Conservation (phyloP, 2,888 invertebrate genomes). For the Volucella zonaria region DNA sequence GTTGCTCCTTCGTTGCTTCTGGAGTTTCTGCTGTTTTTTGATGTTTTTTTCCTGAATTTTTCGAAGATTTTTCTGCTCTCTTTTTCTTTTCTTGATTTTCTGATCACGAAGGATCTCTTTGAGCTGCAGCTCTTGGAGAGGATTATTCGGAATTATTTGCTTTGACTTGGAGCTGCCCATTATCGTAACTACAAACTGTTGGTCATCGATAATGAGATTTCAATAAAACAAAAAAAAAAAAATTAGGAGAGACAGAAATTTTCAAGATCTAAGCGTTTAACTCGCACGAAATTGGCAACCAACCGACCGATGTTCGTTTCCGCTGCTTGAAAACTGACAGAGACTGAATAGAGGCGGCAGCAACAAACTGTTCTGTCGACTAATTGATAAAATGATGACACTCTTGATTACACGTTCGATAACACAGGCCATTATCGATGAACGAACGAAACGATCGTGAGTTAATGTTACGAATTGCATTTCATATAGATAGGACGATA, state of each 20-base stretch:
- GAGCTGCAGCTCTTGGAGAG: conserved; percentile 78
- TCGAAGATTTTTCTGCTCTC: conserved; percentile 77
- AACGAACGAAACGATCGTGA: conserved; percentile 30
- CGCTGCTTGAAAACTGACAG: conserved; percentile 33
- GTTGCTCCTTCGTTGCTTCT: conserved; percentile 45
- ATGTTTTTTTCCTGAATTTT: conserved; percentile 78
- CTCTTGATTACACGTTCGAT: conserved; percentile 67
- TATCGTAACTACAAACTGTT: background rate
- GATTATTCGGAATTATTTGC: conserved; percentile 77
- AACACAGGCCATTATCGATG: conserved; percentile 64
- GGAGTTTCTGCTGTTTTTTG: conserved; percentile 76
- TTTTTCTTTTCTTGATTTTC: conserved; percentile 77
- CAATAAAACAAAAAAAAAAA: background rate
- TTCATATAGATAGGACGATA: conserved; percentile 27
- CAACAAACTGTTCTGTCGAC: conserved; percentile 35
- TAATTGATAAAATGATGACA: conserved; percentile 71
- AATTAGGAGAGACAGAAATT: conserved; percentile 8
- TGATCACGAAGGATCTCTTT: conserved; percentile 75
- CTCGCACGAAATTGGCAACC: background rate
- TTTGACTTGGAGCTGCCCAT: conserved; percentile 81
- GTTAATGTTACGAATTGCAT: conserved; percentile 47
- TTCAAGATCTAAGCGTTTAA: conserved; percentile 25
- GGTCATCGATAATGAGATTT: conserved; percentile 24
- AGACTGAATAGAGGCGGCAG: conserved; percentile 29
- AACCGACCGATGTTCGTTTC: conserved; percentile 18